Percentiles rank a stretch among this genome's conserved stretches.
These are phyloP conservation scores for Alsophila aescularia DNA, from an alignment of 2,888 invertebrate genomes.

Conservation along the genomic window DNA sequence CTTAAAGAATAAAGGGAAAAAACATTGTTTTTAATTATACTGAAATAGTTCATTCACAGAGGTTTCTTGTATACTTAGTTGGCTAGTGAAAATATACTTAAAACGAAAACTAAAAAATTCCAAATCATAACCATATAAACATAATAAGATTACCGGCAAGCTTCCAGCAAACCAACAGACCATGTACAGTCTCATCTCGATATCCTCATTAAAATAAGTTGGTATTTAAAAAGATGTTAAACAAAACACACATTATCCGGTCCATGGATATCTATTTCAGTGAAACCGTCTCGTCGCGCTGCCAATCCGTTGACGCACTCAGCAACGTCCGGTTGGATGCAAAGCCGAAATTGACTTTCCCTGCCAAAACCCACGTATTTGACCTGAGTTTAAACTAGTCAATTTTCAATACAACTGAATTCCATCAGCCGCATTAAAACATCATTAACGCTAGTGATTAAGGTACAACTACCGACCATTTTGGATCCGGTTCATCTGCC, in stretches of 20 bases:
- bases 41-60: too few relatives aligned
- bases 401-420: conserved; percentile 30
- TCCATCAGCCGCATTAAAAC: background rate
- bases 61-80: too few relatives aligned
- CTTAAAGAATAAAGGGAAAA: too few relatives aligned
- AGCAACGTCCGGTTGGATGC: conserved; percentile 40
- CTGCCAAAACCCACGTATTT: conserved; percentile 53
- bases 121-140: too few relatives aligned
- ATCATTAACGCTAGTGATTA: conserved; percentile 3
- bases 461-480: too few relatives aligned
- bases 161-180: too few relatives aligned
- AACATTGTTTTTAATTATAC: too few relatives aligned
- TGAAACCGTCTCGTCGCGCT: conserved; percentile 33
- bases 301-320: conserved; percentile 32
- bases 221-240: background rate
- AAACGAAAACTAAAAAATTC: too few relatives aligned
- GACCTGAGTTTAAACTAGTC: conserved; percentile 57
- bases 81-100: too few relatives aligned
- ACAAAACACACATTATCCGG: conserved; percentile 28
- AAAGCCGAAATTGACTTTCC: conserved; percentile 52
- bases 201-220: background rate
- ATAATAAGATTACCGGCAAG: too few relatives aligned
- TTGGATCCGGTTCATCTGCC: too few relatives aligned
- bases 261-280: conserved; percentile 26
- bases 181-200: background rate